Base-by-base conservation (phyloP, 2,888 invertebrate genomes). In the Augochlorella aurata region DNA sequence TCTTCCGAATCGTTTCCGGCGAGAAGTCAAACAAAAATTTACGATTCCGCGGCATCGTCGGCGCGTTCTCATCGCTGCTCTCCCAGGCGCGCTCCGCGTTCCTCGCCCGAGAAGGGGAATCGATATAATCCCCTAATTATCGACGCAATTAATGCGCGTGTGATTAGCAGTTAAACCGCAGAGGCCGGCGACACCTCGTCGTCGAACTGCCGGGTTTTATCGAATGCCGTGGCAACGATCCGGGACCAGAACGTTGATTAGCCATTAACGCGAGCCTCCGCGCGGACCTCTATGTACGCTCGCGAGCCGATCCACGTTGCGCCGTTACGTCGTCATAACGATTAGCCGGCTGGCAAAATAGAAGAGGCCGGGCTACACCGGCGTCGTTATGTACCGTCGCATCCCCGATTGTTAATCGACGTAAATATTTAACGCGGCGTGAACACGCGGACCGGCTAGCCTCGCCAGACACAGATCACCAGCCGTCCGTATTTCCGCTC, bases 361-460 rank as follows among this genome's bases (percentile, higher is more conserved):
- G 74, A 74, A 77, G 65, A n/a, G 50, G n/a, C 65, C 49, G 16
- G 52, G 52, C 50, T 44, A 29, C 45, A 12, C 7, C 14, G 18
- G 7, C 38, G 9, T 18, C 58, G 7, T n/a, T 14, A 54, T 73
- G 44, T 61, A 47, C 68, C 67, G 44, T 29, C 49, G 47, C 38
- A 9, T 12, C 24, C 44, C n/a, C 29, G 70, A 85, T 86, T 85
- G 86, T 85, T 87, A 87, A 88, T 12, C 47, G 79, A 82, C 76
- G 82, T 72, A 85, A 88, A 89, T 88, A 87, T 87, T 86, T 85
- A 85, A 82, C 85, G 38, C 38, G 38, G 38, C 38, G 38, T 38
- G 61, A 45, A 24, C 74, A 49, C 38, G 63, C 50, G 5, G 38
- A 5, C 5, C 38, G 5, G 38, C 5, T 5, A 5, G 0, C 38